Evolutionary conservation across 2,888 invertebrate genomes (phyloP), one percentile per base, ranked within the genome.

Genomic region (Polylopha cassiicola): DNA sequence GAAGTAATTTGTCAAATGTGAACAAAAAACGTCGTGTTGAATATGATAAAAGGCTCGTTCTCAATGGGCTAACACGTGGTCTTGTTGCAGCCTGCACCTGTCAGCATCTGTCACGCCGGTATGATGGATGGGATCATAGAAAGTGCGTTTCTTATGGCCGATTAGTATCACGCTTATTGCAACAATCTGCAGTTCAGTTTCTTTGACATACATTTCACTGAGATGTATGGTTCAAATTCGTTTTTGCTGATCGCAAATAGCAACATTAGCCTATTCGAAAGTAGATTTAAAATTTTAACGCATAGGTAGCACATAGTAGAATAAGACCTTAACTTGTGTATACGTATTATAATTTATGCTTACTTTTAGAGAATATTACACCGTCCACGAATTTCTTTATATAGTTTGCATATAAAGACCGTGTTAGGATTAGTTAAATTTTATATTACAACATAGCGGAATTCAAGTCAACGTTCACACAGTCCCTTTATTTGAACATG

Each of bases 21-120:
- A 18, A 18, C 18, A 18, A 18, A 18, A 18, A 18, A 18, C 18
- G 7, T n/a, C n/a, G n/a, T n/a, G n/a, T n/a, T n/a, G n/a, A n/a
- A n/a, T n/a, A n/a, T n/a, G n/a, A n/a, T n/a, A n/a, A n/a, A n/a
- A n/a, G n/a, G 38, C 27, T 21, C 32, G 39, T 22, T 28, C 39
- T 33, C 66, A 61, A 32, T 29, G 32, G 37, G 24, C 18, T 27
- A 18, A 33, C 27, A 20, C 34, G 39, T 28, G 31, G 33, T 57
- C 60, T 60, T 54, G 56, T 59, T 52, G 60, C 61, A 60, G 57
- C 57, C 58, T 65, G 65, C 65, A 64, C 56, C 57, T 60, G 68
- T 61, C 66, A 61, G 55, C 59, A 53, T 60, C 55, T 65, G 71
- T 69, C 69, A 65, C 56, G 57, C 58, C 43, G 51, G 39, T 52